Evolutionary conservation across 1,140 invertebrate genomes (phyloP).

Genomic region (Eulimnadia texana): DNA sequence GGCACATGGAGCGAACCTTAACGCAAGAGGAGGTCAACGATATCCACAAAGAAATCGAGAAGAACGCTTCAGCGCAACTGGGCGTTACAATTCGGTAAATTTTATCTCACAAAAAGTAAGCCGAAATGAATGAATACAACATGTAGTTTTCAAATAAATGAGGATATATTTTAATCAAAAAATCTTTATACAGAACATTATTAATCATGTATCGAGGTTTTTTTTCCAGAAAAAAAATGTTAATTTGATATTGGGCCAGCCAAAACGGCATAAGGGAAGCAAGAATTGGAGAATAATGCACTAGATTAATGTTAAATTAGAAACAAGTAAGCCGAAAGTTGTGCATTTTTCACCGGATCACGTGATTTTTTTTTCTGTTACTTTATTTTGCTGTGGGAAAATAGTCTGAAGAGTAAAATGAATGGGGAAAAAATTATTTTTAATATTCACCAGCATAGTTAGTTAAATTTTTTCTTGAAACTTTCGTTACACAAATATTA

Average conservation of each 20-base stretch:
- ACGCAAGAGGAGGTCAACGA: conserved; percentile 74
- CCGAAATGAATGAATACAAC: background rate
- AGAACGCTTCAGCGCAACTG: conserved; percentile 40
- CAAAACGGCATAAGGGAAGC: background rate
- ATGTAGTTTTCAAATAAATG: background rate
- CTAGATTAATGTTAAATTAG: too few species aligned
- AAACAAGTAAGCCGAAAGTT: too few species aligned
- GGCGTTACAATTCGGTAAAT: conserved; percentile 42
- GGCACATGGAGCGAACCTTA: conserved; percentile 80
- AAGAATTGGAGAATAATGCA: too few species aligned
- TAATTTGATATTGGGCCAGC: background rate
- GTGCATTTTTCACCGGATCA: too few species aligned
- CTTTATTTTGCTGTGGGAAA: too few species aligned
- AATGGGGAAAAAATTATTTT: too few species aligned
- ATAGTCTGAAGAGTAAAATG: too few species aligned
- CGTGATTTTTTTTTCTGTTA: too few species aligned
- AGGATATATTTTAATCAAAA: too few species aligned
- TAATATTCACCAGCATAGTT: too few species aligned
- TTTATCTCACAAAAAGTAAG: background rate
- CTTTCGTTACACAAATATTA: too few species aligned
- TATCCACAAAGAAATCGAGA: conserved; percentile 64
- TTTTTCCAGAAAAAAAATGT: background rate
- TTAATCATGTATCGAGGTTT: background rate
- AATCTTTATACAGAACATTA: background rate
- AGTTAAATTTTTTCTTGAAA: too few species aligned